Base-by-base conservation (phyloP, 2,888 invertebrate species). In the Drosophila falleni region DNA sequence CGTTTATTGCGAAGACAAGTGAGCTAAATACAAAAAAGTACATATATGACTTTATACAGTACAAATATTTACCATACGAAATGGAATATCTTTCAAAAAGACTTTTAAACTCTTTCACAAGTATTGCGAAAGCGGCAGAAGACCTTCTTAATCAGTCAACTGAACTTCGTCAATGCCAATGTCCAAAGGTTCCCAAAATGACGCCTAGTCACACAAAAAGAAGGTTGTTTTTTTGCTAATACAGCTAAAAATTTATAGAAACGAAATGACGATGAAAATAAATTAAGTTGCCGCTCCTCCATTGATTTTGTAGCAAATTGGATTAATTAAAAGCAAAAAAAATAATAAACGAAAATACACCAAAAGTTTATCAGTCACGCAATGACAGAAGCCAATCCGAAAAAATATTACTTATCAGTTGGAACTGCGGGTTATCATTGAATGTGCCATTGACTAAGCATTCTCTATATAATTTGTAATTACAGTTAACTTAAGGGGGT, bases 311-410 rank as follows among this genome's bases (percentile, higher is more conserved):
- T 37, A 11, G 39, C 71, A 50, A 82, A 66, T 71, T 76, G 67
- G 42, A 35, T 81, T 81, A 83, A 83, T 83, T 83, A 85, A 85
- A 80, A 76, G 23, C 42, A 41, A 51, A 56, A 16, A 16, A 81
- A 78, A 77, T 72, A 33, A 46, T 31, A 31, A 65, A 46, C 11
- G 19, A 55, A 44, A 53, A 29, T 8, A 29, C 11, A 23, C 15
- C 16, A 50, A 79, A 81, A 56, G 55, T 65, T 81, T 84, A 84
- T 85, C 86, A 73, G 75, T 70, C 76, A 70, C 76, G 76, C 76
- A 59, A 73, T 58, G 58, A 49, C 41, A 62, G 19, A 58, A 59
- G 29, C 0, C 11, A 56, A 47, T 49, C 26, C 15, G 44, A 62
- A 65, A 62, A 65, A 74, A 47, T 64, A 42, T 49, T 46, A 26